Conservation (phyloP, 2,797 vertebrate genomes). For the Parotocinclus haroldoi region DNA sequence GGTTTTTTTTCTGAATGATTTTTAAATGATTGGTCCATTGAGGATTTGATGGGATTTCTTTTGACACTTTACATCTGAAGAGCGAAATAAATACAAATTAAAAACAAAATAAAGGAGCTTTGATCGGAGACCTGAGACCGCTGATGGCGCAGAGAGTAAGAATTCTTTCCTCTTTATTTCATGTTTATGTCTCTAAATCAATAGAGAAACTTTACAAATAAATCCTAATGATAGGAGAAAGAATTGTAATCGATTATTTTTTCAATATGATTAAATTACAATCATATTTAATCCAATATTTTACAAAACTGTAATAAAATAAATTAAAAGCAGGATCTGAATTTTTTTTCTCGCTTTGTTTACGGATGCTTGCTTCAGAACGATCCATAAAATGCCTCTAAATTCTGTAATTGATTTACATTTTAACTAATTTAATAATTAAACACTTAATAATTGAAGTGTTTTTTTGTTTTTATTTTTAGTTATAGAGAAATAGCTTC, state of each 20-base stretch:
- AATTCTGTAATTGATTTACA: too few relatives aligned
- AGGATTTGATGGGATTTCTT: neutral
- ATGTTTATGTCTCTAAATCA: neutral
- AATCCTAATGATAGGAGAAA: neutral
- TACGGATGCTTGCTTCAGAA: too few relatives aligned
- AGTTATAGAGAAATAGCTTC: too few relatives aligned
- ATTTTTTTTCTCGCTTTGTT: too few relatives aligned
- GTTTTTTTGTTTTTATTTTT: too few relatives aligned
- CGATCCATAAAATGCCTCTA: too few relatives aligned
- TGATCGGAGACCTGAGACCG: slow-evolving; percentile 59
- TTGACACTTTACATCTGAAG: neutral
- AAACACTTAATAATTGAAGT: too few relatives aligned
- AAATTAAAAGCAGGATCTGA: too few relatives aligned
- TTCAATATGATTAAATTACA: neutral
- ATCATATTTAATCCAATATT: too few relatives aligned
- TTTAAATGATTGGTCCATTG: too few relatives aligned
- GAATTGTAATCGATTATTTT: neutral
- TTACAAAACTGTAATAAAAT: too few relatives aligned
- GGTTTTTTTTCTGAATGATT: neutral
- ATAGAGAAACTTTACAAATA: neutral
- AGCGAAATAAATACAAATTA: neutral
- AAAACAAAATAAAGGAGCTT: neutral
- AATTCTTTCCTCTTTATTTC: slow-evolving; percentile 27
- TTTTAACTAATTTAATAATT: too few relatives aligned
- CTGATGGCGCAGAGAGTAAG: slow-evolving; percentile 96